Conservation (phyloP, 1,140 invertebrate genomes). For the Pomacea maculata region DNA sequence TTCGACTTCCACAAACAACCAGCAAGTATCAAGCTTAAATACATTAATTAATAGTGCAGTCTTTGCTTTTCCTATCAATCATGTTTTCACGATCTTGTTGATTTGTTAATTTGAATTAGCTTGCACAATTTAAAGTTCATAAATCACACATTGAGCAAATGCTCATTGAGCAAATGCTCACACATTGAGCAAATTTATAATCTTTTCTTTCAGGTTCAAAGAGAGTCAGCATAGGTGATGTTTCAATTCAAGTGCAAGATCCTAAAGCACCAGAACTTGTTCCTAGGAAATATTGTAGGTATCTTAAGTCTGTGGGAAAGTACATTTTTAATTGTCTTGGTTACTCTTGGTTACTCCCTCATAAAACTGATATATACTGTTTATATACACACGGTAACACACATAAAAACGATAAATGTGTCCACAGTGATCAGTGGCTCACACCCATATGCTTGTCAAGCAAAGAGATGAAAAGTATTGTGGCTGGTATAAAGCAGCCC, state of each 20-base stretch:
- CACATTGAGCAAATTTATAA: background rate
- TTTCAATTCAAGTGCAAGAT: conserved; percentile 39
- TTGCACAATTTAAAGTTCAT: too few species aligned
- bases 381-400: background rate
- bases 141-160: background rate
- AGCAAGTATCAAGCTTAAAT: background rate
- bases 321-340: background rate
- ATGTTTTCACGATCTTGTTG: background rate
- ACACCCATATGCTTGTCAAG: background rate
- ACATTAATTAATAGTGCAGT: background rate
- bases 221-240: conserved; percentile 52
- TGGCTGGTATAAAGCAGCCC: background rate
- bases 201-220: conserved; percentile 35
- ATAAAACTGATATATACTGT: background rate
- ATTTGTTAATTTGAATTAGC: background rate
- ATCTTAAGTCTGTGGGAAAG: conserved; percentile 5
- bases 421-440: too few species aligned
- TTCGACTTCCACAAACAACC: background rate
- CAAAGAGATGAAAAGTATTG: background rate
- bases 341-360: background rate
- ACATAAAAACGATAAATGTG: background rate
- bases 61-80: background rate
- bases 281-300: conserved; percentile 85
- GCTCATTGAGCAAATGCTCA: too few species aligned
- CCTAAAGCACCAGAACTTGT: conserved; percentile 76